phyloP scores from a whole-genome alignment of 2,888 invertebrate genomes.

The Hedya salicella region DNA sequence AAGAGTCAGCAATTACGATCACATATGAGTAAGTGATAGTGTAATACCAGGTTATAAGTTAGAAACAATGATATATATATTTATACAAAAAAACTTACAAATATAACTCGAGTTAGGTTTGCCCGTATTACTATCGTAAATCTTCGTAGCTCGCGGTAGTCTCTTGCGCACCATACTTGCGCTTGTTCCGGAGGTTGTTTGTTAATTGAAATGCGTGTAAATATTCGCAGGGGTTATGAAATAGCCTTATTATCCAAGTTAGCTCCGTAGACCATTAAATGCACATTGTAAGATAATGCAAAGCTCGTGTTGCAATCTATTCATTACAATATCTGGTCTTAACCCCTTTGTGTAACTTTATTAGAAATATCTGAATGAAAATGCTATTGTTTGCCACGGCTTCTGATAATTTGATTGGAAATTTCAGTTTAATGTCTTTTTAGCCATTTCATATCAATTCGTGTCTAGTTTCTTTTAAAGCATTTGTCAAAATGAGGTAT shows the following conservation, averaged over 20 bases:
- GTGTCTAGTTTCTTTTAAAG: too few species aligned
- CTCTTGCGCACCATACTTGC: constrained; percentile 56
- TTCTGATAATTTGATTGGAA: background rate
- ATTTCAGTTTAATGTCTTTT: background rate
- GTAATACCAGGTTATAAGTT: too few species aligned
- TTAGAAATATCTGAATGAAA: constrained; percentile 7
- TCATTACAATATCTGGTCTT: constrained; percentile 35
- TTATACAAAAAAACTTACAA: too few species aligned
- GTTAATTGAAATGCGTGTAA: constrained; percentile 82
- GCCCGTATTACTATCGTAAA: too few species aligned
- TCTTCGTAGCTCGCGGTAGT: constrained; percentile 56
- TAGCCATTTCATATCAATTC: too few species aligned
- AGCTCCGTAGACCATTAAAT: constrained; percentile 38
- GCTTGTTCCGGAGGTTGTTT: constrained; percentile 69
- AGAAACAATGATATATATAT: too few species aligned
- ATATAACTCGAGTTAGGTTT: too few species aligned
- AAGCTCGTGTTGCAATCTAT: constrained; percentile 41
- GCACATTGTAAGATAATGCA: constrained; percentile 39
- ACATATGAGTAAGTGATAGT: too few species aligned
- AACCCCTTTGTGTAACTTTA: constrained; percentile 20
- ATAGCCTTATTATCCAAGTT: constrained; percentile 60
- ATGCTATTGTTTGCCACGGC: constrained; percentile 11
- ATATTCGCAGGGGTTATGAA: constrained; percentile 71
- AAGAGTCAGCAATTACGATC: too few species aligned
- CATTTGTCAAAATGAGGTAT: too few species aligned